Evolutionary conservation across 2,797 vertebrate species (phyloP).

Genomic region (Australoheros facetus): DNA sequence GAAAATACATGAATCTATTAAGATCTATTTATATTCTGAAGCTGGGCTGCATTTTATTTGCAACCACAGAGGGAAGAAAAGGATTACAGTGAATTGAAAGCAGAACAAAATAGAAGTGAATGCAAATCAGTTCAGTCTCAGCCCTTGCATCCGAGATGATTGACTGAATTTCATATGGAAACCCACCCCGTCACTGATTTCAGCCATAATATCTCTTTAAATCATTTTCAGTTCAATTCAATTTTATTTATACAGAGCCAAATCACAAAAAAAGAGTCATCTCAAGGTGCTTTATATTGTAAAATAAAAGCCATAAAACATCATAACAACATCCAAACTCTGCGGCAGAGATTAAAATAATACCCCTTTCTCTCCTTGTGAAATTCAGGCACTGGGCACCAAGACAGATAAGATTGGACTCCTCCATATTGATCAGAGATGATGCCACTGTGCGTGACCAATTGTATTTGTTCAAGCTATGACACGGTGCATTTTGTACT

Average conservation of each 20-base stretch:
- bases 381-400: neutral
- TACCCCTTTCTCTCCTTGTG: neutral
- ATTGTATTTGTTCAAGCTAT: conserved; percentile 4
- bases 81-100: conserved; percentile 31
- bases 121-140: conserved; percentile 34
- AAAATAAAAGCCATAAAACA: too few relatives aligned
- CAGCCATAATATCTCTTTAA: conserved; percentile 6
- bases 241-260: too few relatives aligned
- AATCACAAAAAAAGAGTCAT: too few relatives aligned
- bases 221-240: neutral
- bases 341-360: conserved; percentile 24
- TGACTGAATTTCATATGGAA: conserved; percentile 26
- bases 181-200: neutral
- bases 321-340: neutral
- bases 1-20: conserved; percentile 26
- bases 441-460: neutral
- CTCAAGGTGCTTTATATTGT: too few relatives aligned
- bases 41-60: conserved; percentile 20
- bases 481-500: neutral
- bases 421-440: conserved; percentile 1
- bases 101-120: conserved; percentile 27
- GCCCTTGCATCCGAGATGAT: neutral
- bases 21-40: conserved; percentile 22
- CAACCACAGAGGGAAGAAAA: conserved; percentile 12
- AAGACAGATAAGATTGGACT: conserved; percentile 2